Percentiles rank a stretch among this genome's conserved stretches.
These are phyloP conservation scores for Pharmacophagus antenor DNA, from an alignment of 2,888 invertebrate species.

Conservation along the genomic window DNA sequence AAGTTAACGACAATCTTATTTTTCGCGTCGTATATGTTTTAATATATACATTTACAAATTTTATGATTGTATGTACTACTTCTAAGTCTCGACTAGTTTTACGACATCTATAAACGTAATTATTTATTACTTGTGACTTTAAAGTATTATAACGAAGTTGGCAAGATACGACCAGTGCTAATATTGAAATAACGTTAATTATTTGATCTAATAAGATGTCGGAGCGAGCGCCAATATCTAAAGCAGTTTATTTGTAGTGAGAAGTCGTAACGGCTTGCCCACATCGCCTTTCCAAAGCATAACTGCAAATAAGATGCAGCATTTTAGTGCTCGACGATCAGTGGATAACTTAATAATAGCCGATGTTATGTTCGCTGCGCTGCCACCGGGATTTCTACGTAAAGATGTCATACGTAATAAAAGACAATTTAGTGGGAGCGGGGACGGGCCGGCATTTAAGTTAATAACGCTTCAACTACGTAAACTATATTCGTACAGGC, in stretches of 20 bases:
- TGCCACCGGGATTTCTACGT: conserved; percentile 12
- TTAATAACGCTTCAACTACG: conserved; percentile 25
- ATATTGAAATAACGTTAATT: conserved; percentile 10
- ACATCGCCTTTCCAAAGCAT: not conserved
- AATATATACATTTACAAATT: too few relatives aligned
- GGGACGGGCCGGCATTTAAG: not conserved
- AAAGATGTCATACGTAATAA: conserved; percentile 17
- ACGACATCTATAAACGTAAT: too few relatives aligned
- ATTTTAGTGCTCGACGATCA: conserved; percentile 35
- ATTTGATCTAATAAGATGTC: conserved; percentile 7
- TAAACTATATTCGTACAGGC: conserved; percentile 1
- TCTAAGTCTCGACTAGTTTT: too few relatives aligned
- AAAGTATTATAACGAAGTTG: too few relatives aligned
- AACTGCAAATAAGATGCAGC: conserved; percentile 31
- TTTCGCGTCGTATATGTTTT: too few relatives aligned
- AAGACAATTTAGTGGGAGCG: conserved; percentile 4
- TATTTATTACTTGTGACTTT: too few relatives aligned
- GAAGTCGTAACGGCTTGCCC: not conserved
- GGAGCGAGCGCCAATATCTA: conserved; percentile 3
- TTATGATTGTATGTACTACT: too few relatives aligned
- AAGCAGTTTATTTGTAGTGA: conserved; percentile 13
- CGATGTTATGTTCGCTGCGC: conserved; percentile 26
- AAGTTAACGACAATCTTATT: too few relatives aligned
- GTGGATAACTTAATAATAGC: conserved; percentile 39
- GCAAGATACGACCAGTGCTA: not conserved